phyloP scores from a whole-genome alignment of 1,140 invertebrate genomes.

The Zaprionus davidi region DNA sequence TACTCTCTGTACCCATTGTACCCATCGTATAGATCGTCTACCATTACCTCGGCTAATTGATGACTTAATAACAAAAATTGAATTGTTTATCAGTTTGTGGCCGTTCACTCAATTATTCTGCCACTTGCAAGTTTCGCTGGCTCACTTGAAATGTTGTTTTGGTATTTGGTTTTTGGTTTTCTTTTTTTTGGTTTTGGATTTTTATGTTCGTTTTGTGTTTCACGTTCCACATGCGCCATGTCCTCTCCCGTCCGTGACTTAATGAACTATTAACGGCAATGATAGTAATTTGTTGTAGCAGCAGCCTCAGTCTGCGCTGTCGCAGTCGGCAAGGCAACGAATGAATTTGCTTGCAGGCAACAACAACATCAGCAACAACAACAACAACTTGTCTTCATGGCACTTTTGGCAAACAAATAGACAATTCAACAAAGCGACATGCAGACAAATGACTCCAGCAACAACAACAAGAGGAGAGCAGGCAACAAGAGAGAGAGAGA shows the following conservation, averaged over 20 bases:
- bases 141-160: conserved; percentile 1
- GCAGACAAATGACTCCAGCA: conserved; percentile 77
- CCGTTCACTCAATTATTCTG: conserved; percentile 82
- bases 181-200: conserved; percentile 14
- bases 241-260: conserved; percentile 69
- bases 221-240: conserved; percentile 67
- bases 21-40: conserved; percentile 5
- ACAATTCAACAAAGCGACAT: conserved; percentile 80
- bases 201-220: conserved; percentile 66
- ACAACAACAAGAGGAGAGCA: conserved; percentile 42
- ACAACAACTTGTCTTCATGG: conserved; percentile 79
- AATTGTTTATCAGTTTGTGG: conserved; percentile 70
- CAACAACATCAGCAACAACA: conserved; percentile 38
- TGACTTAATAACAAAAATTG: conserved; percentile 79
- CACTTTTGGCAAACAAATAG: conserved; percentile 82
- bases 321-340: conserved; percentile 39
- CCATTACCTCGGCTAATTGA: conserved; percentile 65
- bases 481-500: conserved; percentile 25
- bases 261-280: conserved; percentile 83
- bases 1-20: background rate
- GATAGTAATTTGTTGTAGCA: conserved; percentile 79
- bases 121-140: conserved; percentile 53
- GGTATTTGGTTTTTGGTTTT: background rate
- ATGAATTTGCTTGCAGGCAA: conserved; percentile 75
- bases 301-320: conserved; percentile 26